Conservation (phyloP, 1,140 invertebrate genomes). For the Pseudomyrmex concolor region DNA sequence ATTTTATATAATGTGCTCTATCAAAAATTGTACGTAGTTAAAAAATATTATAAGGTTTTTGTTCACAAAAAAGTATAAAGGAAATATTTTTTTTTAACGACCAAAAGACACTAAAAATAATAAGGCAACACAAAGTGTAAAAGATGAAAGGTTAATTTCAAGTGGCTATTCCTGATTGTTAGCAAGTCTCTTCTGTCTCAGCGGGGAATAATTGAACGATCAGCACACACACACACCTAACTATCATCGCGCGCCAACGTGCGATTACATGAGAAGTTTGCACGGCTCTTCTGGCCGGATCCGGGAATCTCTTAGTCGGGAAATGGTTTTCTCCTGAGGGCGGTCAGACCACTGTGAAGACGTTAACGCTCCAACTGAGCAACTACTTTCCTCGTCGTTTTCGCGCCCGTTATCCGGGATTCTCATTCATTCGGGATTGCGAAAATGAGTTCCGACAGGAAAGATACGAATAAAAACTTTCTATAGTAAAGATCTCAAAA, state of each 20-base stretch:
- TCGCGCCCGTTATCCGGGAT: conserved; percentile 60
- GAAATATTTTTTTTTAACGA: background rate
- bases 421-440: conserved; percentile 38
- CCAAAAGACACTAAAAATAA: background rate
- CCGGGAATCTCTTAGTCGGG: conserved; percentile 39
- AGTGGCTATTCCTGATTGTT: background rate
- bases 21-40: background rate
- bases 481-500: conserved; percentile 8
- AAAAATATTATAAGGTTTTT: background rate
- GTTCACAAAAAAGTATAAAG: background rate
- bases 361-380: conserved; percentile 70
- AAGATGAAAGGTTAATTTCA: background rate
- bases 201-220: conserved; percentile 12
- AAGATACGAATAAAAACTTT: conserved; percentile 15
- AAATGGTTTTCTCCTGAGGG: conserved; percentile 56
- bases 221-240: conserved; percentile 37
- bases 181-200: background rate
- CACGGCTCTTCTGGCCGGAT: conserved; percentile 35
- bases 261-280: conserved; percentile 61
- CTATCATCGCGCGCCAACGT: conserved; percentile 20
- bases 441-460: background rate
- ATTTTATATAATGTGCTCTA: background rate
- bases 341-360: conserved; percentile 44
- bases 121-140: background rate
- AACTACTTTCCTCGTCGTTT: conserved; percentile 75